These are phyloP conservation scores for Hormiphora californensis DNA, from an alignment of 37 sponge, comb jelly and placozoan species.

Conservation along the genomic window DNA sequence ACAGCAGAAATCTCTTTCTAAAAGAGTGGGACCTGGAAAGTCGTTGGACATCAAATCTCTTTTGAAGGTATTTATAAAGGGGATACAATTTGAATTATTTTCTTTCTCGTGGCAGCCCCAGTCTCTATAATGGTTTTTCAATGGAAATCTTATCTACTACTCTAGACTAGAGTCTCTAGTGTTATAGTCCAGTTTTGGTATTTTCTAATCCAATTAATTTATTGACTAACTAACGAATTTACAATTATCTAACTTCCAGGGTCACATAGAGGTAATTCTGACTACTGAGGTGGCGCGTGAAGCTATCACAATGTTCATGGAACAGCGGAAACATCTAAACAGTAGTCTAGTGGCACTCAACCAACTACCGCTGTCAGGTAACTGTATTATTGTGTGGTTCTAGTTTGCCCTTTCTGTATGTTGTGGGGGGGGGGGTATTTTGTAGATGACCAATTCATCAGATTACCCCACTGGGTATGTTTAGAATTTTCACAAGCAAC, in stretches of 20 bases:
- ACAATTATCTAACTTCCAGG: not conserved
- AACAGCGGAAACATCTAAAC: constrained; percentile 18
- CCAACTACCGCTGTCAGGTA: constrained; percentile 27
- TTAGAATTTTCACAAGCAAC: no score
- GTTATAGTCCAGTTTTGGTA: not conserved
- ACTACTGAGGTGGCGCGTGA: constrained; percentile 41
- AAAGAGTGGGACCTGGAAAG: constrained; percentile 47
- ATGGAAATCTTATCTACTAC: no score
- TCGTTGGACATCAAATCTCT: constrained; percentile 4
- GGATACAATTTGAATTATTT: not conserved
- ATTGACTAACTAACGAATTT: no score
- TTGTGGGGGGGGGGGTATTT: no score
- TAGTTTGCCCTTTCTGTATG: no score
- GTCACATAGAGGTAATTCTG: constrained; percentile 42
- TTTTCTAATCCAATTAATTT: not conserved
- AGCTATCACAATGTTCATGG: constrained; percentile 50
- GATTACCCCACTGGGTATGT: no score
- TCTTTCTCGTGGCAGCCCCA: no score
- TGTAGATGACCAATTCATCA: no score
- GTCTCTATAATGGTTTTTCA: no score
- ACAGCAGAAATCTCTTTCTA: constrained; percentile 29
- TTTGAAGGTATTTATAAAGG: not conserved
- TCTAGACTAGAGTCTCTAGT: not conserved
- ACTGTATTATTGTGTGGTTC: no score
- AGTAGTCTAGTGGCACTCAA: constrained; percentile 28